Conservation (phyloP, 2,797 vertebrate species). For the Pseudotriccus pelzelni region DNA sequence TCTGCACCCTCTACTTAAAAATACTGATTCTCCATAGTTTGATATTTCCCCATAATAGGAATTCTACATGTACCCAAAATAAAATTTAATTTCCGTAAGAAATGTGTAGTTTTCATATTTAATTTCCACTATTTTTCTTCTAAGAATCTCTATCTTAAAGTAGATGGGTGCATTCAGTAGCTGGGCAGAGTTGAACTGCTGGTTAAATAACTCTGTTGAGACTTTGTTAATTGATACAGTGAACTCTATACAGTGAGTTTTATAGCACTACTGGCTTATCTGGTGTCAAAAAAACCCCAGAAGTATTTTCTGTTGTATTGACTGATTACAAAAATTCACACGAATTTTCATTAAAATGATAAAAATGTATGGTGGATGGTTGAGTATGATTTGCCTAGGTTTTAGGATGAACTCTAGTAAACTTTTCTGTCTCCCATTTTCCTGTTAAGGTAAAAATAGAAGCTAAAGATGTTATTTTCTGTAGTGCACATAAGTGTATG, state of each 20-base stretch:
- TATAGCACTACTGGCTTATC: slow-evolving; percentile 52
- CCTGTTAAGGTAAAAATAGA: neutral
- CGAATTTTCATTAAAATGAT: slow-evolving; percentile 21
- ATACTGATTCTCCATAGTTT: slow-evolving; percentile 56
- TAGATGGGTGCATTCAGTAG: slow-evolving; percentile 37
- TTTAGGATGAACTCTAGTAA: neutral
- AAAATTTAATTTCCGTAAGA: neutral
- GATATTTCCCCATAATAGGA: slow-evolving; percentile 19
- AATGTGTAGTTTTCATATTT: slow-evolving; percentile 24
- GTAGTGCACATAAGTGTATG: neutral
- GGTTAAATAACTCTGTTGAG: neutral
- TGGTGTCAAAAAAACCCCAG: neutral
- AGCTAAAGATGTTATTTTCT: neutral
- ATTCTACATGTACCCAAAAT: neutral
- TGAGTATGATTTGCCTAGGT: slow-evolving; percentile 2
- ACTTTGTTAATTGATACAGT: slow-evolving; percentile 13
- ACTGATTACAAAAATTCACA: neutral
- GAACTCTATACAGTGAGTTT: slow-evolving; percentile 14
- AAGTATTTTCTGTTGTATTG: slow-evolving; percentile 37
- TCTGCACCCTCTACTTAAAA: slow-evolving; percentile 48
- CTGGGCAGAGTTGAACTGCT: slow-evolving; percentile 25
- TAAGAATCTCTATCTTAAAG: slow-evolving; percentile 37
- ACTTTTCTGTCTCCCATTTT: neutral
- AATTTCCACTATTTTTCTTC: neutral
- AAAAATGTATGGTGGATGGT: neutral